Evolutionary conservation across 2,888 invertebrate species (phyloP).

Genomic region (Ophioninae sp.): DNA sequence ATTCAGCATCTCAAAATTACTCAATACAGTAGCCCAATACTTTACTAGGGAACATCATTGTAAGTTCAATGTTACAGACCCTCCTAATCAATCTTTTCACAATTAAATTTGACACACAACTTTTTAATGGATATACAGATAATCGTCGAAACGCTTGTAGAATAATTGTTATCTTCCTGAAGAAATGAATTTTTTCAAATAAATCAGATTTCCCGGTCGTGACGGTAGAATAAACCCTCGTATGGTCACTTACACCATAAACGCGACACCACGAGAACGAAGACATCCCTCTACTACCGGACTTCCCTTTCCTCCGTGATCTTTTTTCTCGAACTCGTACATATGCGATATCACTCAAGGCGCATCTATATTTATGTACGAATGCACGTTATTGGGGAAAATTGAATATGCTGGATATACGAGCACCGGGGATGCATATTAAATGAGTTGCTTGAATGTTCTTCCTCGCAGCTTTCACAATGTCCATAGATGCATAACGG

Average conservation of each 20-base stretch:
- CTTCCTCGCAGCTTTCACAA: constrained; percentile 23
- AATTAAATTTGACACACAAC: too few species aligned
- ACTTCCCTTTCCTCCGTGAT: constrained; percentile 1
- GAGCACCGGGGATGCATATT: constrained; percentile 21
- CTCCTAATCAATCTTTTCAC: too few species aligned
- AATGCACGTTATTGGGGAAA: not conserved
- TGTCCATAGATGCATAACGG: constrained; percentile 46
- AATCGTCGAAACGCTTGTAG: too few species aligned
- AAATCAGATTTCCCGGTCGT: too few species aligned
- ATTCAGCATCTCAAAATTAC: too few species aligned
- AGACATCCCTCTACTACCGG: not conserved
- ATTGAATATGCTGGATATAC: constrained; percentile 12
- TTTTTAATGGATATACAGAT: too few species aligned
- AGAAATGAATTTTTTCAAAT: too few species aligned
- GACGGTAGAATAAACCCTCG: too few species aligned
- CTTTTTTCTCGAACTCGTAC: not conserved
- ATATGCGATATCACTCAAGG: not conserved
- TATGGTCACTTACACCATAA: not conserved
- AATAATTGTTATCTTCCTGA: too few species aligned
- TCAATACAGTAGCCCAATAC: too few species aligned
- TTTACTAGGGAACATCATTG: too few species aligned
- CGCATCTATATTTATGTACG: not conserved
- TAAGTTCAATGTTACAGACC: too few species aligned
- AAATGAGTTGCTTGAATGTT: constrained; percentile 21
- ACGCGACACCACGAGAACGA: not conserved